Percentiles rank a stretch among this genome's conserved stretches.
Evolutionary conservation across 2,113 vertebrate species (phyloP).

Genomic region (Hydropotes inermis): DNA sequence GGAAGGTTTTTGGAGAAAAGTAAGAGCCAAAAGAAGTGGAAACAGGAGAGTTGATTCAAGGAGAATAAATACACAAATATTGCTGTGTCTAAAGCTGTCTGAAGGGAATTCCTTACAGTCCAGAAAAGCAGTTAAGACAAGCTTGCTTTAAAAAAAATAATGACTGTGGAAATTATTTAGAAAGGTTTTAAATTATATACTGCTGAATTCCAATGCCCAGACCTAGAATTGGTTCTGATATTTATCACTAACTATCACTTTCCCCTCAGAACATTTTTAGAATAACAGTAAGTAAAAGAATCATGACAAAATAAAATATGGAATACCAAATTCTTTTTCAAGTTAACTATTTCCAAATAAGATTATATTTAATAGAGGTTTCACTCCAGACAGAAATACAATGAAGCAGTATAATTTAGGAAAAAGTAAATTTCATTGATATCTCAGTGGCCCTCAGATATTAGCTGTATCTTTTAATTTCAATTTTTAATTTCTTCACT

Average conservation of each 20-base stretch:
- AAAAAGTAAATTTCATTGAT: background rate
- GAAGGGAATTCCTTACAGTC: background rate
- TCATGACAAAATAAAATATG: background rate
- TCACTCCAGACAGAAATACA: background rate
- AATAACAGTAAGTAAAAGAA: background rate
- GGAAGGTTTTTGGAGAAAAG: background rate
- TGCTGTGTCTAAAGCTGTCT: background rate
- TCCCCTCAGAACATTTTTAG: background rate
- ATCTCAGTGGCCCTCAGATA: background rate
- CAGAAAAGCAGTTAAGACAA: background rate
- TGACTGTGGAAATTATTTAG: background rate
- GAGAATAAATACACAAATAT: background rate
- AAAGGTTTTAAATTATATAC: background rate
- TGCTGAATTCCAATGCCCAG: background rate
- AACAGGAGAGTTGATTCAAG: background rate
- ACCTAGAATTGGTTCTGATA: background rate
- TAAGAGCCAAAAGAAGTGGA: background rate
- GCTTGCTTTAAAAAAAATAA: background rate
- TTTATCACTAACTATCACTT: background rate
- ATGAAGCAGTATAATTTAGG: background rate
- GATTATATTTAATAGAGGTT: background rate
- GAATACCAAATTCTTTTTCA: conserved; percentile 3
- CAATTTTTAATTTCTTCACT: conserved; percentile 2
- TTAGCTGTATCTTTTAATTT: background rate
- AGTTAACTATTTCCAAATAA: background rate